Evolutionary conservation across 1,140 invertebrate genomes (phyloP), one percentile per base, ranked within the genome.

Genomic region (Cotesia glomerata): DNA sequence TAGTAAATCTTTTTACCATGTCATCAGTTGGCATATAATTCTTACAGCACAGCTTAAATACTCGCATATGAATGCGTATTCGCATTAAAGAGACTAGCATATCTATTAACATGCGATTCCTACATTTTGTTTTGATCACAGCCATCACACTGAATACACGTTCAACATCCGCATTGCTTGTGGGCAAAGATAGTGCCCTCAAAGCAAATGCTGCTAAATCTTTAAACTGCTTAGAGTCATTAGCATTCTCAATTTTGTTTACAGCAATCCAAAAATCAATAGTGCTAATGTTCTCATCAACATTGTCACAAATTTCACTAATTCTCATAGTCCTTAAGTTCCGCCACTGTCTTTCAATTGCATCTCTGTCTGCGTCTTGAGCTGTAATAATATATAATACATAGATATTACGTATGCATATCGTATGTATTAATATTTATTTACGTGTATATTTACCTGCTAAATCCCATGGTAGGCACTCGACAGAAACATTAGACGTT

Each of bases 111-210:
- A 79, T 71, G 56, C 67, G 68, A 36, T 79, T 79, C 2, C 76
- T 49, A 7, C 39, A 26, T 59, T 75, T 75, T n/a, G 72, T 77
- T 63, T 80, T 80, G 5, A 78, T 65, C 0, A 68, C 54, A 34
- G 78, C 76, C 74, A 80, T 74, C 2, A 76, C 52, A 13, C 74
- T 77, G 64, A 78, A 80, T 0, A 67, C 71, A 65, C 77, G 72
- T 67, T 80, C 77, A 5, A 79, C 77, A 3, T 72, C 72, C 5
- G 77, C 77, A 68, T 80, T 80, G 49, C 77, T 78, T 0, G 75
- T 68, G 2, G 75, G 76, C 9, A 80, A 73, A 9, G 71, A 71
- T 13, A 80, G 39, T 9, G 75, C 56, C 36, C 74, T 72, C 16
- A 80, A 69, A 2, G 58, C 72, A 11, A 69, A 62, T 7, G 18